phyloP scores from a whole-genome alignment of 23 tunicate genomes.

The Halocynthia aurantium region DNA sequence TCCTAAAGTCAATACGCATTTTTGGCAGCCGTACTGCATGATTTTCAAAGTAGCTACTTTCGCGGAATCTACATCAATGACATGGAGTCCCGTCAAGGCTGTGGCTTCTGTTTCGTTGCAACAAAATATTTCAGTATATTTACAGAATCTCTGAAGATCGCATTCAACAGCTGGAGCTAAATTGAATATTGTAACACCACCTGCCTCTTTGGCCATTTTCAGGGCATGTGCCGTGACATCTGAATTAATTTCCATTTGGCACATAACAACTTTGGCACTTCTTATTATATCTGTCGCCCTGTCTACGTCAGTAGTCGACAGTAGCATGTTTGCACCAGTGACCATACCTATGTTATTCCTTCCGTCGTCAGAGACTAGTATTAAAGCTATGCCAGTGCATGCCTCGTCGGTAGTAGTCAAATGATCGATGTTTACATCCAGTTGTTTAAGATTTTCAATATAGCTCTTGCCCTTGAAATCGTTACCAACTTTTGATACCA shows the following conservation, averaged over 20 bases:
- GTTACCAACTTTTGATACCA: conserved; percentile 79
- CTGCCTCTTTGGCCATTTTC: conserved; percentile 38
- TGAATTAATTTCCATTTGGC: conserved; percentile 64
- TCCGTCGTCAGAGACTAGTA: conserved; percentile 60
- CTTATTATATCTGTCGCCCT: conserved; percentile 12
- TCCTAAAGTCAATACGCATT: conserved; percentile 60
- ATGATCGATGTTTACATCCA: conserved; percentile 31
- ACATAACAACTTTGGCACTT: conserved; percentile 47
- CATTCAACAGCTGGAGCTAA: conserved; percentile 76
- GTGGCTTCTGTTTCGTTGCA: conserved; percentile 78
- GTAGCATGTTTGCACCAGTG: conserved; percentile 73
- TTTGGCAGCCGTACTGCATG: conserved; percentile 38
- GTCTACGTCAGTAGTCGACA: conserved; percentile 33
- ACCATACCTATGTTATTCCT: conserved; percentile 52
- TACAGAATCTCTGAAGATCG: conserved; percentile 33
- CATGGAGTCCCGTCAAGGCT: conserved; percentile 47
- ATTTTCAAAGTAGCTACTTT: conserved; percentile 32
- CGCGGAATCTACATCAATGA: conserved; percentile 38
- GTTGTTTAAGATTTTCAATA: conserved; percentile 38
- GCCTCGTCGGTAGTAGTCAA: conserved; percentile 25
- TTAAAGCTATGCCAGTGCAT: conserved; percentile 87
- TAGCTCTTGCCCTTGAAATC: conserved; percentile 61
- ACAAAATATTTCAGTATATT: conserved; percentile 57
- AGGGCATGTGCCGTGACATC: conserved; percentile 45
- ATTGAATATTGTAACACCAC: conserved; percentile 51